phyloP scores from a whole-genome alignment of 2,888 invertebrate genomes.

The Macrophya annulata region DNA sequence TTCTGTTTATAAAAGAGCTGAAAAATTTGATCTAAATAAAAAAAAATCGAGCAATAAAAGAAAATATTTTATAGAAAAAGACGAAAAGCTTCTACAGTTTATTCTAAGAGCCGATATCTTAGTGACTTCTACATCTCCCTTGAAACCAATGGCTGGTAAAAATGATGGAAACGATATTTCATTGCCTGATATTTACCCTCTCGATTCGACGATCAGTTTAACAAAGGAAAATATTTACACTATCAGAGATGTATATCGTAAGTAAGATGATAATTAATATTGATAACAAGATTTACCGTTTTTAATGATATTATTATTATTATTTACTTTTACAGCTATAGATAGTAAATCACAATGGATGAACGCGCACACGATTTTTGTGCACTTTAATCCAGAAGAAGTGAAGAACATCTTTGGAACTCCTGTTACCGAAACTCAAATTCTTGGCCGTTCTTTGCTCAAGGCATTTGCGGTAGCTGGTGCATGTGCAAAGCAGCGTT shows the following conservation, averaged over 20 bases:
- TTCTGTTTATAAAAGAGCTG: neutral
- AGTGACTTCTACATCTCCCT: constrained; percentile 84
- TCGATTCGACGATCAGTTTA: constrained; percentile 87
- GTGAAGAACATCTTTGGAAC: constrained; percentile 87
- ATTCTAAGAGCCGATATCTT: constrained; percentile 85
- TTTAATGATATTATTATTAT: neutral
- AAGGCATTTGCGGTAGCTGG: constrained; percentile 90
- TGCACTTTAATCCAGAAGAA: constrained; percentile 85
- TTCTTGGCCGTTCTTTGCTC: constrained; percentile 86
- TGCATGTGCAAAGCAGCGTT: constrained; percentile 87
- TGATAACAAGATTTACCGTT: constrained; percentile 7
- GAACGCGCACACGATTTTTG: constrained; percentile 90
- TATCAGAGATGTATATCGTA: constrained; percentile 86
- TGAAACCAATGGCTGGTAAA: constrained; percentile 81
- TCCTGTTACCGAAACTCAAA: constrained; percentile 85
- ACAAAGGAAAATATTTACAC: constrained; percentile 85
- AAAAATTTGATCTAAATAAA: neutral
- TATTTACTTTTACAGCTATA: constrained; percentile 81
- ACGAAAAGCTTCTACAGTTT: constrained; percentile 84
- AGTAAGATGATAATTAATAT: constrained; percentile 78
- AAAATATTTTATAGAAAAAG: constrained; percentile 79
- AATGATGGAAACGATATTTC: constrained; percentile 79
- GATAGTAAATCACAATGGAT: constrained; percentile 78
- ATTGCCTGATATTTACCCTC: constrained; percentile 88
- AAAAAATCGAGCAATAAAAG: neutral